These are phyloP conservation scores for Micronycteris hirsuta DNA, from an alignment of 2,113 vertebrate genomes.

Conservation along the genomic window DNA sequence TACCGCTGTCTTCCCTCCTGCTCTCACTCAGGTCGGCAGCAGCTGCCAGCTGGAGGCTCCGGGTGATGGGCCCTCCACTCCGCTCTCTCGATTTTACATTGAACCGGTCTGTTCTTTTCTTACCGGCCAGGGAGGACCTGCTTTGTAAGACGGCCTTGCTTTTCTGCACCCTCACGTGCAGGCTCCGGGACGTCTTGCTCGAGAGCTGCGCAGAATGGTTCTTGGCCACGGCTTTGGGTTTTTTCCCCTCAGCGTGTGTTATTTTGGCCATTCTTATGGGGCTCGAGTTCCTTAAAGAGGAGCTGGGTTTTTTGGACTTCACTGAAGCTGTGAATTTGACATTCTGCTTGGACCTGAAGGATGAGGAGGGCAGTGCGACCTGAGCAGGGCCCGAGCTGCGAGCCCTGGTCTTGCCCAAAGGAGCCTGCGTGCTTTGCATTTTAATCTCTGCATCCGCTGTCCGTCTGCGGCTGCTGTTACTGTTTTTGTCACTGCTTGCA, in stretches of 20 bases:
- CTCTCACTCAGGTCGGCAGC: conserved; percentile 81
- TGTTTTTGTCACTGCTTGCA: conserved; percentile 80
- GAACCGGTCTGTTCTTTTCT: conserved; percentile 86
- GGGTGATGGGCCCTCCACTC: conserved; percentile 80
- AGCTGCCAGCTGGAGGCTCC: conserved; percentile 87
- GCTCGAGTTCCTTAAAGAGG: conserved; percentile 83
- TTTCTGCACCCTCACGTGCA: conserved; percentile 86
- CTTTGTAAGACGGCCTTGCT: conserved; percentile 82
- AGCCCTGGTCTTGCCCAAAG: conserved; percentile 89
- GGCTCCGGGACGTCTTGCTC: conserved; percentile 83
- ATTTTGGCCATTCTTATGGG: conserved; percentile 85
- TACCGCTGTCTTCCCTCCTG: conserved; percentile 84
- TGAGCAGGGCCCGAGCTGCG: conserved; percentile 80
- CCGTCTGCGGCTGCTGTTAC: conserved; percentile 78
- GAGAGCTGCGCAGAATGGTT: conserved; percentile 77
- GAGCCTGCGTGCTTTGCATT: conserved; percentile 86
- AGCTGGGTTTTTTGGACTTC: conserved; percentile 82
- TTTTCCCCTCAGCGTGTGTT: conserved; percentile 81
- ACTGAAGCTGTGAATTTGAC: conserved; percentile 78
- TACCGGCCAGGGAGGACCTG: conserved; percentile 78
- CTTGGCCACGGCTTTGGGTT: conserved; percentile 78
- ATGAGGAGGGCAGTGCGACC: conserved; percentile 75
- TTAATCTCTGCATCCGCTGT: conserved; percentile 86
- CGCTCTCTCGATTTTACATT: conserved; percentile 81
- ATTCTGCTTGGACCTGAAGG: conserved; percentile 82